phyloP scores from a whole-genome alignment of 2,888 invertebrate species.

The Ariolimax columbianus region DNA sequence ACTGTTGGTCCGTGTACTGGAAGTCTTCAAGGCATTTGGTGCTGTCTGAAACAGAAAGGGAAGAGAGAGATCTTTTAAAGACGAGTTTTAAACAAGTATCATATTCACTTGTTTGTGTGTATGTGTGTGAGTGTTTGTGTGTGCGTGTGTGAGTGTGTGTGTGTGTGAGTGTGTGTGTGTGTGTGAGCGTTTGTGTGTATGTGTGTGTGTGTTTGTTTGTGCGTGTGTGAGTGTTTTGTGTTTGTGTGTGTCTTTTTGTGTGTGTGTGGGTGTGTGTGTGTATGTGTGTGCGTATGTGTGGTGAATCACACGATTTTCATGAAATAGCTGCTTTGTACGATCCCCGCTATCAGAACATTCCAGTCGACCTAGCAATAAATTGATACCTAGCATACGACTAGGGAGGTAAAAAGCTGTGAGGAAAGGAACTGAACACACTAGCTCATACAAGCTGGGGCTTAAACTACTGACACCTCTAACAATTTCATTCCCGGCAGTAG shows the following conservation, averaged over 20 bases:
- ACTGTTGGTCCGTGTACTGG: conserved; percentile 34
- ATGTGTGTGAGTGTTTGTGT: neutral
- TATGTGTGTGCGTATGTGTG: no score
- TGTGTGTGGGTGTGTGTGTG: neutral
- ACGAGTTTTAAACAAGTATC: neutral
- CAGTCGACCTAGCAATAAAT: no score
- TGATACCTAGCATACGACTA: no score
- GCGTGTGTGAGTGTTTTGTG: no score
- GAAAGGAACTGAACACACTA: no score
- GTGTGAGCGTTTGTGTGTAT: neutral
- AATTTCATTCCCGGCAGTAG: no score
- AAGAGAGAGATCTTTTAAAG: neutral
- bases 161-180: neutral
- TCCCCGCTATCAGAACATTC: no score
- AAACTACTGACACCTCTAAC: no score
- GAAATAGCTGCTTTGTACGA: no score
- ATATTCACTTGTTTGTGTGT: neutral
- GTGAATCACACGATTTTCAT: no score
- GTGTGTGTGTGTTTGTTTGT: neutral
- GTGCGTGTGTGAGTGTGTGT: neutral
- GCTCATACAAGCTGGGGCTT: no score
- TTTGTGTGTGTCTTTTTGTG: neutral
- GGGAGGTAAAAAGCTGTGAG: no score
- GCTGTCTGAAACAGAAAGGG: conserved; percentile 1
- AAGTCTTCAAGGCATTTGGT: conserved; percentile 45